phyloP scores from a whole-genome alignment of 2,113 vertebrate species.

The Dascyllus trimaculatus region DNA sequence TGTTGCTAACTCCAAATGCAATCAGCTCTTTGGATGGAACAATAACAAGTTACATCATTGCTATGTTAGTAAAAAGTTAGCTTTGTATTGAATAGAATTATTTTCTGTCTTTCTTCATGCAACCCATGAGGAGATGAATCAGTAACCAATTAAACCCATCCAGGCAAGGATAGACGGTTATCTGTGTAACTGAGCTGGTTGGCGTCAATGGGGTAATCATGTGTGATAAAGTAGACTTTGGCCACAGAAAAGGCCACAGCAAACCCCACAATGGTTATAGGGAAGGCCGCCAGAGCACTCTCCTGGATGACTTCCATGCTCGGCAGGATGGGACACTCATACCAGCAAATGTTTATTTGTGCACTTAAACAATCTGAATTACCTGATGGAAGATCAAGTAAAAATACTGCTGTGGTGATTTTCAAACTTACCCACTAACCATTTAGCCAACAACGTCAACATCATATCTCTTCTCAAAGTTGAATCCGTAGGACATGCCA shows the following conservation, averaged over 20 bases:
- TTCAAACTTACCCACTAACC: constrained; percentile 84
- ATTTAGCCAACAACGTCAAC: constrained; percentile 88
- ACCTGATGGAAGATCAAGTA: not conserved
- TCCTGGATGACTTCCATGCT: constrained; percentile 77
- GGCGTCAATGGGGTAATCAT: constrained; percentile 91
- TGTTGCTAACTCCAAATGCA: constrained; percentile 92
- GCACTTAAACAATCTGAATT: not conserved
- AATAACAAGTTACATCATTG: not conserved
- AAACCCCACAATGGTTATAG: constrained; percentile 91
- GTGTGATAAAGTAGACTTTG: constrained; percentile 92
- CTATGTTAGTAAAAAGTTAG: not conserved
- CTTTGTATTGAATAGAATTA: not conserved
- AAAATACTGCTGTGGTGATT: not conserved
- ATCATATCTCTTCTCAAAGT: constrained; percentile 83
- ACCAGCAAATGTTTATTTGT: constrained; percentile 78
- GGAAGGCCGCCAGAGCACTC: constrained; percentile 86
- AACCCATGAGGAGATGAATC: not conserved
- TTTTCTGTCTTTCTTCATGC: not conserved
- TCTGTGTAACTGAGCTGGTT: constrained; percentile 87
- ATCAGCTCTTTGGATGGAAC: constrained; percentile 88
- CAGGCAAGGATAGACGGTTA: too few species aligned
- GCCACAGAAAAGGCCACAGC: constrained; percentile 92
- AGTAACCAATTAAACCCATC: constrained; percentile 39
- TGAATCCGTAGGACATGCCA: constrained; percentile 87
- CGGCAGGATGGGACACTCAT: constrained; percentile 85